Conservation (phyloP, 1,140 invertebrate genomes). For the Ceratitis capitata region DNA sequence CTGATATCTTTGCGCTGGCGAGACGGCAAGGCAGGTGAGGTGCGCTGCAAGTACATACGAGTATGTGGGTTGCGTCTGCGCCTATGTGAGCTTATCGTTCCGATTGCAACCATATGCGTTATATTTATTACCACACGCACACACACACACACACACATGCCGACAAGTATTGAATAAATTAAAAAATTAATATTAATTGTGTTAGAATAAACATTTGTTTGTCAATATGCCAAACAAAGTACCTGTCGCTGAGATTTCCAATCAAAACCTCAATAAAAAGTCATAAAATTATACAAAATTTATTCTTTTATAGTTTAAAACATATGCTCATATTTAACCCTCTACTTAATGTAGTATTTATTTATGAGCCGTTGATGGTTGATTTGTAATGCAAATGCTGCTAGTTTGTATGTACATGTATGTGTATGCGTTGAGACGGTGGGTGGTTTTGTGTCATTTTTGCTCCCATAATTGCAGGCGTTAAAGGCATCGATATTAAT, state of each 20-base stretch:
- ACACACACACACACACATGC: background rate
- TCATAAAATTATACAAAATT: background rate
- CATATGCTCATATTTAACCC: background rate
- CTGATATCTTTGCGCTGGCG: background rate
- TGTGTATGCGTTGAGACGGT: background rate
- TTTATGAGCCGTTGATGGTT: background rate
- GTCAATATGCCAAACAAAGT: constrained; percentile 26
- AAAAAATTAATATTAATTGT: too few relatives aligned
- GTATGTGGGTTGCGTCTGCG: background rate
- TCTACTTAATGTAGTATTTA: background rate
- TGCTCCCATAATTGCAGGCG: background rate
- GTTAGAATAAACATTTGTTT: constrained; percentile 5
- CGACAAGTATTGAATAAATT: background rate
- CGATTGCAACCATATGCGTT: background rate
- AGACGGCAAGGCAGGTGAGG: background rate
- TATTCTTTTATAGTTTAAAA: background rate
- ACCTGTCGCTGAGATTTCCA: background rate
- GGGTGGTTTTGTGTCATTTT: constrained; percentile 2
- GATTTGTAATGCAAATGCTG: background rate
- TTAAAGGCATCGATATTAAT: background rate
- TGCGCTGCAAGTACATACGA: background rate
- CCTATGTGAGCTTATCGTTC: background rate
- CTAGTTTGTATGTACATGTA: background rate
- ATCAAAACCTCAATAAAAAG: constrained; percentile 7
- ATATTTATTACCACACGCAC: background rate